These are phyloP conservation scores for Henicopernis longicauda DNA, from an alignment of 2,113 vertebrate species.

Conservation along the genomic window DNA sequence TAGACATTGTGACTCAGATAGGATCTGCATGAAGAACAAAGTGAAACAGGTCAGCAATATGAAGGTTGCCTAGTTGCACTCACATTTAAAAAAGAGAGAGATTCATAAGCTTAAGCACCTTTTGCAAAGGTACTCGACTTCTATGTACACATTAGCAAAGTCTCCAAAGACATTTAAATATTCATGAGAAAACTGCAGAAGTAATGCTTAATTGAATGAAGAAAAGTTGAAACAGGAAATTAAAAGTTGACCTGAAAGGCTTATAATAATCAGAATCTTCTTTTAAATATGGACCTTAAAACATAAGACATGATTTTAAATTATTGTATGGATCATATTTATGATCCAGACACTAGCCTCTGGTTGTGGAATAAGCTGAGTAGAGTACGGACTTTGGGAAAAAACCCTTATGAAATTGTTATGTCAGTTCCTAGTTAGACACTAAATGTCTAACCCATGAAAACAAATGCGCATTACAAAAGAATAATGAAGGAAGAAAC, in stretches of 20 bases:
- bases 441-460: background rate
- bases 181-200: background rate
- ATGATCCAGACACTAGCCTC: background rate
- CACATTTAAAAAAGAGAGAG: background rate
- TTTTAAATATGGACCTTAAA: background rate
- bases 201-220: background rate
- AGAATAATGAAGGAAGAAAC: background rate
- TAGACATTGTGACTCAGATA: background rate
- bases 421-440: background rate
- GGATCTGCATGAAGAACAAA: background rate
- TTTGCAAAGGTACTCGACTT: background rate
- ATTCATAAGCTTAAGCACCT: background rate
- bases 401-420: background rate
- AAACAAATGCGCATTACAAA: background rate
- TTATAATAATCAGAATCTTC: background rate
- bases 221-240: background rate
- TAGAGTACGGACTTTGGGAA: background rate
- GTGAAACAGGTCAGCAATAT: background rate
- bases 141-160: background rate
- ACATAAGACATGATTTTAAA: background rate
- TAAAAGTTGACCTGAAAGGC: background rate
- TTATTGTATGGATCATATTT: background rate
- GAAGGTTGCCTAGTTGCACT: background rate
- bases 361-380: background rate
- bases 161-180: background rate